Evolutionary conservation across 2,113 vertebrate species (phyloP).

Genomic region (Malaclemys terrapin): DNA sequence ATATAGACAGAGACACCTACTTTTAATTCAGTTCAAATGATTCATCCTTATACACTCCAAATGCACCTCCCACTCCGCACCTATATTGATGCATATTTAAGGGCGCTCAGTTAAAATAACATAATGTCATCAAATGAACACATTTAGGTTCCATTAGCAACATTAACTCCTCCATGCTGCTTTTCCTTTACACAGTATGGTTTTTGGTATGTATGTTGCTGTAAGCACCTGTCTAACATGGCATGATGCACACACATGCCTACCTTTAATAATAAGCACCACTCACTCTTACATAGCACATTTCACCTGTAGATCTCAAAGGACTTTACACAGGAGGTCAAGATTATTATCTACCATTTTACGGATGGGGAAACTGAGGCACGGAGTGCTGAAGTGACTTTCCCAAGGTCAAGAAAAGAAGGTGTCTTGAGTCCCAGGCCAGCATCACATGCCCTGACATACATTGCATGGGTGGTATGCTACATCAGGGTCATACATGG

Average conservation of each 20-base stretch:
- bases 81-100: accelerated
- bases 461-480: too few species aligned
- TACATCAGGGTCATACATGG: too few species aligned
- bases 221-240: not conserved
- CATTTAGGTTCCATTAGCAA: not conserved
- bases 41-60: not conserved
- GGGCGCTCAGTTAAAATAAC: not conserved
- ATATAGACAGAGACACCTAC: not conserved
- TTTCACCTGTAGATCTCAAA: not conserved
- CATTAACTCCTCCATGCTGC: accelerated
- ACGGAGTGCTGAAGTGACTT: too few species aligned
- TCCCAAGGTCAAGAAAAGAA: too few species aligned
- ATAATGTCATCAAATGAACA: not conserved
- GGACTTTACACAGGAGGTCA: not conserved
- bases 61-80: not conserved
- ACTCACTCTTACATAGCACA: not conserved
- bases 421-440: too few species aligned
- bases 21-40: not conserved
- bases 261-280: not conserved
- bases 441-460: too few species aligned
- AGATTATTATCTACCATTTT: not conserved
- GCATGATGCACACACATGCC: not conserved
- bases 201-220: not conserved
- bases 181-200: accelerated
- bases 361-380: too few species aligned